Percentiles rank a stretch among this genome's conserved stretches.
Evolutionary conservation across 2,888 invertebrate species (phyloP).

Genomic region (Aphodius granarius): DNA sequence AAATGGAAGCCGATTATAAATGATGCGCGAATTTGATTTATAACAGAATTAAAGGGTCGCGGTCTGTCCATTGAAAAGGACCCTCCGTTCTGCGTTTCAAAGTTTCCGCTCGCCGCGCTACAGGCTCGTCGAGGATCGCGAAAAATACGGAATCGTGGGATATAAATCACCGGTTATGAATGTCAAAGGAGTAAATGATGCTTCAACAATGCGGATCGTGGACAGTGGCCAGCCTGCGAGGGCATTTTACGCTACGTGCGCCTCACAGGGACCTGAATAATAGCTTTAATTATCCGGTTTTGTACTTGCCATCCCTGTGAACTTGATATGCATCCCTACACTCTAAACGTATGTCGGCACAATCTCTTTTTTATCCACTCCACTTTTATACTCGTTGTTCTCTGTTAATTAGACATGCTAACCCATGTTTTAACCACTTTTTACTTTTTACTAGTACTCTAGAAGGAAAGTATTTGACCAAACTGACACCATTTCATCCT

Average conservation of each 20-base stretch:
- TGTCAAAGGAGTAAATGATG: constrained; percentile 51
- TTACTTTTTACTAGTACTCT: too few relatives aligned
- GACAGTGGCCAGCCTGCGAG: constrained; percentile 37
- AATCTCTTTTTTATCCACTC: neutral
- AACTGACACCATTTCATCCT: too few relatives aligned
- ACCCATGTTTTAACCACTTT: too few relatives aligned
- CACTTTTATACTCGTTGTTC: neutral
- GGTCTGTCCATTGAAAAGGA: neutral
- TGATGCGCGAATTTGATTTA: constrained; percentile 14
- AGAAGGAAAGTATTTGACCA: too few relatives aligned
- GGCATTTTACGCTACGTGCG: constrained; percentile 36
- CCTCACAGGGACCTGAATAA: constrained; percentile 36
- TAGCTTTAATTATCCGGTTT: constrained; percentile 41
- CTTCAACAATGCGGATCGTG: constrained; percentile 48
- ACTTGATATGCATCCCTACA: constrained; percentile 1
- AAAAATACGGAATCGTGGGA: constrained; percentile 35
- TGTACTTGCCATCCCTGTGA: constrained; percentile 5
- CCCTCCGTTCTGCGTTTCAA: constrained; percentile 30
- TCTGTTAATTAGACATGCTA: neutral
- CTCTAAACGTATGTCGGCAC: constrained; percentile 11
- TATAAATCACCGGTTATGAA: constrained; percentile 38
- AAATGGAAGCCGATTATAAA: constrained; percentile 5
- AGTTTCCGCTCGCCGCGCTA: constrained; percentile 31
- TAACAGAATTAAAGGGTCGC: constrained; percentile 8
- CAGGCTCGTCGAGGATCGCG: constrained; percentile 21